Percentiles rank a stretch among this genome's conserved stretches.
Conservation (phyloP, 1,140 invertebrate species). For the Centruroides vittatus region DNA sequence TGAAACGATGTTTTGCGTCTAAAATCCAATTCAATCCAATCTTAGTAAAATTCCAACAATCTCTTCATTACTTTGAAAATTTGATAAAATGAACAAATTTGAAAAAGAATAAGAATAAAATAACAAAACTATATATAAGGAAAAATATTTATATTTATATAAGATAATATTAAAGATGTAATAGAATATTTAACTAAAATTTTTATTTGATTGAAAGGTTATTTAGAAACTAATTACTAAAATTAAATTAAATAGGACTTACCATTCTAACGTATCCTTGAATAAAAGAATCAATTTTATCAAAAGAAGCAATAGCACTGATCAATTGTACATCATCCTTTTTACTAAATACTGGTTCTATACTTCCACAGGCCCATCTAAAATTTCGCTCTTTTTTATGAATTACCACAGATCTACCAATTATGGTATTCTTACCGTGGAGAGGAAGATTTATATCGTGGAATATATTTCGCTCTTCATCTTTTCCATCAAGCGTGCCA, state of each 20-base stretch:
- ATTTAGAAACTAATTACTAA: no score
- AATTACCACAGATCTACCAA: constrained; percentile 77
- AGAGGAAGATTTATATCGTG: constrained; percentile 73
- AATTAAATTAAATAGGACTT: constrained; percentile 16
- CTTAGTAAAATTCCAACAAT: no score
- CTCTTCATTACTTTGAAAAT: no score
- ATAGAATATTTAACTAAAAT: no score
- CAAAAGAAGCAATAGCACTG: constrained; percentile 70
- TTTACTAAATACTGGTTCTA: constrained; percentile 71
- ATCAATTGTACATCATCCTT: constrained; percentile 67
- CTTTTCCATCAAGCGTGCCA: constrained; percentile 37
- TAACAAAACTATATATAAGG: no score
- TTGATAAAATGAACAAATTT: no score
- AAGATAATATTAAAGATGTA: no score
- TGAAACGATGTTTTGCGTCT: no score
- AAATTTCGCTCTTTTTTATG: constrained; percentile 42
- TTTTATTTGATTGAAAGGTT: no score
- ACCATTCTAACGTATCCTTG: constrained; percentile 77
- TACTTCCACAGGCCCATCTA: constrained; percentile 61
- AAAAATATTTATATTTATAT: no score
- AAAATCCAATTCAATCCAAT: no score
- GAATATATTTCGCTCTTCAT: constrained; percentile 42
- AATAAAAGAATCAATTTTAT: constrained; percentile 62
- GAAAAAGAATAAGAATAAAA: no score
- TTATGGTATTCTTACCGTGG: constrained; percentile 63